Conservation (phyloP, 2,888 invertebrate species). For the Diaphora mendica region DNA sequence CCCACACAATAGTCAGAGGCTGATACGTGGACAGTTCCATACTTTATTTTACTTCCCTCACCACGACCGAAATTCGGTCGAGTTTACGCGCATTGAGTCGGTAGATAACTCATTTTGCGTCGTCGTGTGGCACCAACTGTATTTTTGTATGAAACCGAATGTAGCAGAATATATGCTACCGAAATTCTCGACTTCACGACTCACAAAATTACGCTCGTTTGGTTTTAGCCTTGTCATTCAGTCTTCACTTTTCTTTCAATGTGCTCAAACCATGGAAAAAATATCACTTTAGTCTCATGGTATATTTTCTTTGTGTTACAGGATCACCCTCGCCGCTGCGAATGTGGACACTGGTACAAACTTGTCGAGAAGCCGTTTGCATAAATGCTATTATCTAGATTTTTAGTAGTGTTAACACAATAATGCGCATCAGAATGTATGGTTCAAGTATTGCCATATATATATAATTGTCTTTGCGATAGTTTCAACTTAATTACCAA, state of each 20-base stretch:
- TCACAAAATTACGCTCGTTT: no score
- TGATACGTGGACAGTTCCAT: no score
- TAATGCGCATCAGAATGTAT: constrained; percentile 65
- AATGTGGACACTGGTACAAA: constrained; percentile 99
- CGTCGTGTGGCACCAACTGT: no score
- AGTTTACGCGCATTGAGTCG: no score
- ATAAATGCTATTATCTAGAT: constrained; percentile 82
- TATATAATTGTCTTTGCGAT: constrained; percentile 62
- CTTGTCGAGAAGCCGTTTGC: constrained; percentile 91
- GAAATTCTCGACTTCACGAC: no score
- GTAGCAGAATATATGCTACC: no score
- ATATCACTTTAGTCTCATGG: not conserved
- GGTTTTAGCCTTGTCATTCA: no score
- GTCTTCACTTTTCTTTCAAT: not conserved
- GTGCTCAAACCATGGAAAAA: not conserved
- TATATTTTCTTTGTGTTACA: constrained; percentile 64
- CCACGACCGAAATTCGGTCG: no score
- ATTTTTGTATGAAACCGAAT: no score
- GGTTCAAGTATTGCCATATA: constrained; percentile 66
- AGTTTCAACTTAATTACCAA: constrained; percentile 58
- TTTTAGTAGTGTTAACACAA: constrained; percentile 76
- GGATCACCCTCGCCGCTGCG: constrained; percentile 96
- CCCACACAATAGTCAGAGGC: no score
- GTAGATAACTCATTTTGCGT: no score
- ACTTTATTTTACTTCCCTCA: no score